Evolutionary conservation across 2,797 vertebrate genomes (phyloP).

Genomic region (Hirundo rustica): DNA sequence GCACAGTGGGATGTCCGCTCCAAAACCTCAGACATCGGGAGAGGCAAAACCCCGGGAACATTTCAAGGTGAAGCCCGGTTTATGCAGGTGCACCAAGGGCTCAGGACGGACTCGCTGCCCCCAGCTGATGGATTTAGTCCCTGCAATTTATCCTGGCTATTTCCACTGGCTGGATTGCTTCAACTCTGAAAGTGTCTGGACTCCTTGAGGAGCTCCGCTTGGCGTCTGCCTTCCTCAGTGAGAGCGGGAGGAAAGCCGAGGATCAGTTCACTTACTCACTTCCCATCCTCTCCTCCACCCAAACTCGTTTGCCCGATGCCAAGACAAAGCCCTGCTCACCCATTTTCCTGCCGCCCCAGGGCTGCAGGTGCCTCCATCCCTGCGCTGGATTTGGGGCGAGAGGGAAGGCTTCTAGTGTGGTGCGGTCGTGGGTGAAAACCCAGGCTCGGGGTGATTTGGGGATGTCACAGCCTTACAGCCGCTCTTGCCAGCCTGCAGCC

Average conservation of each 20-base stretch:
- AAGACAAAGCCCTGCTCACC: neutral
- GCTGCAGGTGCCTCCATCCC: neutral
- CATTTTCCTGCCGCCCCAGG: accelerated
- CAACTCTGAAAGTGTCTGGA: accelerated
- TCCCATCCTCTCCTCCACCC: neutral
- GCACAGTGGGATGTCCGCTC: neutral
- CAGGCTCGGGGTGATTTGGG: accelerated
- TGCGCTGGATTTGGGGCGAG: accelerated
- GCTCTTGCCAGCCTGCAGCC: neutral
- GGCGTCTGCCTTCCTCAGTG: neutral
- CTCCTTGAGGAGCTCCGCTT: neutral
- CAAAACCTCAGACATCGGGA: neutral
- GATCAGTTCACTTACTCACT: neutral
- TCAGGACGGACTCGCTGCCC: neutral
- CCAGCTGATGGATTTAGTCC: neutral
- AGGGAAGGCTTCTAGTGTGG: neutral
- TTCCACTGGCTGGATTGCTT: neutral
- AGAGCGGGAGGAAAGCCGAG: neutral
- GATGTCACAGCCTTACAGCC: neutral
- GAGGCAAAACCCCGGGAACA: neutral
- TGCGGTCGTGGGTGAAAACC: neutral
- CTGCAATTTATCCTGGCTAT: neutral
- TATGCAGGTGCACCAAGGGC: accelerated
- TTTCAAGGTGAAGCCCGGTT: accelerated
- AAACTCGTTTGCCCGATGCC: accelerated